A percentile compares a stretch with the other conserved stretches of the same genome.
Conservation (phyloP, 2,797 vertebrate genomes). For the Oreochromis grahami region DNA sequence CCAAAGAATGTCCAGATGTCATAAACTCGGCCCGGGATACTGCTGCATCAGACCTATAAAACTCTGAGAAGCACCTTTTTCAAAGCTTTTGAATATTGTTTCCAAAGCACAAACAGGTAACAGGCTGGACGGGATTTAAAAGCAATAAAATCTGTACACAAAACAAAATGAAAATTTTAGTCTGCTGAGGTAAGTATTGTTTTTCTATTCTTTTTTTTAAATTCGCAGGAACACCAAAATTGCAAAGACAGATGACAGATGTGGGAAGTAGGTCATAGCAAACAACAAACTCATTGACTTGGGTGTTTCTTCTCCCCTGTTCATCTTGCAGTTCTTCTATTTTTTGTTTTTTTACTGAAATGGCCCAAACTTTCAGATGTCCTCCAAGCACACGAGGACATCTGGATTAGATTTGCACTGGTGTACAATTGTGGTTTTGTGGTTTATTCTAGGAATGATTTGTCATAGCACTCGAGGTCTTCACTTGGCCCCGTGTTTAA, state of each 20-base stretch:
- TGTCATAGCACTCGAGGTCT: slow-evolving; percentile 55
- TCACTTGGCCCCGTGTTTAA: slow-evolving; percentile 48
- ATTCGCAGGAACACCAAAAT: slow-evolving; percentile 17
- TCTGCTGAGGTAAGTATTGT: slow-evolving; percentile 1
- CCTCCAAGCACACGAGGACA: slow-evolving; percentile 52
- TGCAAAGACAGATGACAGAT: slow-evolving; percentile 54
- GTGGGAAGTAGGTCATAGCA: slow-evolving; percentile 69
- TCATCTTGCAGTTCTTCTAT: slow-evolving; percentile 13
- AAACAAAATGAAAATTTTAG: slow-evolving; percentile 2
- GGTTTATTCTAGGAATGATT: slow-evolving; percentile 63
- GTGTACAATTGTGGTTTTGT: slow-evolving; percentile 50
- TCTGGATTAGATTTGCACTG: slow-evolving; percentile 67
- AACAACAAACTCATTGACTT: slow-evolving; percentile 61
- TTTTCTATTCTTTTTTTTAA: background rate
- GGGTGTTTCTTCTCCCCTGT: slow-evolving; percentile 25
- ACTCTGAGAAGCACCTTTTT: background rate
- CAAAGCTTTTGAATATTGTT: background rate
- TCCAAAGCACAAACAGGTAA: background rate
- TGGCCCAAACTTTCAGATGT: slow-evolving; percentile 44
- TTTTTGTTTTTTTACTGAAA: slow-evolving; percentile 32
- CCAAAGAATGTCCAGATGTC: slow-evolving; percentile 36
- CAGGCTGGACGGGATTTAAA: background rate
- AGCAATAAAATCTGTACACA: background rate
- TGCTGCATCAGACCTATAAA: slow-evolving; percentile 1
- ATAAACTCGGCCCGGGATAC: slow-evolving; percentile 7